Conservation (phyloP, 64 coral and sea anemone genomes). For the Montipora capricornis region DNA sequence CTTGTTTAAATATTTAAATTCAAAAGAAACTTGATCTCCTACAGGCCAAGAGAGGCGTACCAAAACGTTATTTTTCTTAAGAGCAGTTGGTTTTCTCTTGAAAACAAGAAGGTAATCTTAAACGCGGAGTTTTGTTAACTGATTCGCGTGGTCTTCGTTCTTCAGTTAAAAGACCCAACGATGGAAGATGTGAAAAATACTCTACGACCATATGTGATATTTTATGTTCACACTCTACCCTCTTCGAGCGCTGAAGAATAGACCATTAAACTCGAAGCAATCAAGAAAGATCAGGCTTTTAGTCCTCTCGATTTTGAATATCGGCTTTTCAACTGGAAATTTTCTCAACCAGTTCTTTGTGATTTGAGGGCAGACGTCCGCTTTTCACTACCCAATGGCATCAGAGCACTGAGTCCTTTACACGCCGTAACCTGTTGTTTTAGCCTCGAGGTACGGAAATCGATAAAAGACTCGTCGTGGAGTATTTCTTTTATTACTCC, state of each 20-base stretch:
- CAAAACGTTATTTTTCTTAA: constrained; percentile 15
- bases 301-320: not conserved
- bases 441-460: not conserved
- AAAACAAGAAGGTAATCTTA: constrained; percentile 29
- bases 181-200: not conserved
- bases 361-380: too few relatives aligned
- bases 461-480: not conserved
- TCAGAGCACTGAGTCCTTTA: not conserved
- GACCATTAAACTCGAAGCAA: not conserved
- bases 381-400: not conserved
- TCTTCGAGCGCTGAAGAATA: not conserved
- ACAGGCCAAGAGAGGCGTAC: not conserved
- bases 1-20: constrained; percentile 62
- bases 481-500: constrained; percentile 8
- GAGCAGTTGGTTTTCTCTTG: constrained; percentile 33
- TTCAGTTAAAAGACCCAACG: not conserved
- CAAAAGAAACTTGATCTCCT: constrained; percentile 53
- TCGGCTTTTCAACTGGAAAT: too few relatives aligned
- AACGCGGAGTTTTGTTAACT: constrained; percentile 19
- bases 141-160: not conserved
- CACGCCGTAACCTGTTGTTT: not conserved
- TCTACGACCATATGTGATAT: not conserved
- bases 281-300: not conserved
- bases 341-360: not conserved
- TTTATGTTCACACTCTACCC: not conserved